phyloP scores from a whole-genome alignment of 2,113 vertebrate genomes.

The Rhodinocichla rosea region DNA sequence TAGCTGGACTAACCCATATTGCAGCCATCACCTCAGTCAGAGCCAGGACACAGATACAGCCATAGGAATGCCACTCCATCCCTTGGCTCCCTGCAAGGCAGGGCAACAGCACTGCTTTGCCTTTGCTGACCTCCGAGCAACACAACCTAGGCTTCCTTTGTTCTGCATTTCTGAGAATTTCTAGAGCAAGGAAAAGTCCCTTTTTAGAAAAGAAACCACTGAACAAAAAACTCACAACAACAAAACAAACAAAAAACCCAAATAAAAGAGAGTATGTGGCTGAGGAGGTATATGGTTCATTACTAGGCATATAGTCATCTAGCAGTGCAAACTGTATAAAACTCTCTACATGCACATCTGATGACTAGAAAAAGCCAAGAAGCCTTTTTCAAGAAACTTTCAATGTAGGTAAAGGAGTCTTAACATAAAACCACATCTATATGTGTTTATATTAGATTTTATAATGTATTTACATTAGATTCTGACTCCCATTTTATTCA shows the following conservation, averaged over 20 bases:
- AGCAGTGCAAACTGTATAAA: background rate
- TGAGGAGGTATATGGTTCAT: background rate
- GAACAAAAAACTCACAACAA: background rate
- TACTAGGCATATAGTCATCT: background rate
- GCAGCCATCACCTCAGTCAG: background rate
- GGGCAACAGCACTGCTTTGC: background rate
- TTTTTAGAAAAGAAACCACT: background rate
- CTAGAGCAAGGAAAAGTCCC: background rate
- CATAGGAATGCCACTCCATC: background rate
- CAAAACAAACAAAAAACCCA: background rate
- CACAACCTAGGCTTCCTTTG: background rate
- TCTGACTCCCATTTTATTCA: background rate
- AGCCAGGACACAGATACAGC: background rate
- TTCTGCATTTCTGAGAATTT: background rate
- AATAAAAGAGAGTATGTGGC: background rate
- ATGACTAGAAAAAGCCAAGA: background rate
- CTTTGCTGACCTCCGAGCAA: background rate
- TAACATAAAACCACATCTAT: background rate
- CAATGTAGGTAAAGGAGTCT: background rate
- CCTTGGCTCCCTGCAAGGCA: rapidly evolving
- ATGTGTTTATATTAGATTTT: too few relatives aligned
- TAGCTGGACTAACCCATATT: background rate
- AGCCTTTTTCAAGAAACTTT: background rate
- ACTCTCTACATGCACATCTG: background rate
- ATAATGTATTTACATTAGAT: background rate